A percentile compares a stretch with the other conserved stretches of the same genome.
phyloP scores from a whole-genome alignment of 2,888 invertebrate genomes.

The Nemurella pictetii region DNA sequence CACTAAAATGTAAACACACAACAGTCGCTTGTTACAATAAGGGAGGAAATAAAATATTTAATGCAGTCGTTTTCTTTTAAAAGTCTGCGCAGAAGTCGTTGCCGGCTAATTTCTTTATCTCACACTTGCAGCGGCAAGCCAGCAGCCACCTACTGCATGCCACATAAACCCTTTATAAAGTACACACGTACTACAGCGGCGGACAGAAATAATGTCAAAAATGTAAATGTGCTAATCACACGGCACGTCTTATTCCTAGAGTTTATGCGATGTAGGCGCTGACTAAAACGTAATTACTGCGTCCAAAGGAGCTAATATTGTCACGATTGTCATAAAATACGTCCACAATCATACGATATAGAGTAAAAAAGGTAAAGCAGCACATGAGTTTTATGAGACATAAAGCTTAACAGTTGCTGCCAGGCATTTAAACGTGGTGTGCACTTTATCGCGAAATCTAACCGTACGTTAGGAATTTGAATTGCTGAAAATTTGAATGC shows the following conservation, averaged over 20 bases:
- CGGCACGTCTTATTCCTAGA: background rate
- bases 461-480: background rate
- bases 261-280: constrained; percentile 14
- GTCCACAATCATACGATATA: background rate
- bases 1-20: background rate
- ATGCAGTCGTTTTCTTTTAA: background rate
- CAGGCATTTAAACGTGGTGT: background rate
- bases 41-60: background rate
- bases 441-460: background rate
- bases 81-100: background rate
- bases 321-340: constrained; percentile 21
- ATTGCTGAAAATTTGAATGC: background rate
- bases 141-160: background rate
- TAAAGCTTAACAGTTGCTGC: background rate
- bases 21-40: background rate
- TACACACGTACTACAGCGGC: background rate
- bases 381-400: background rate
- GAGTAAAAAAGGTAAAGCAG: background rate
- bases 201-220: constrained; percentile 7
- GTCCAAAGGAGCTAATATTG: background rate
- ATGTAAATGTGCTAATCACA: constrained; percentile 19
- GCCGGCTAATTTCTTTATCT: constrained; percentile 1
- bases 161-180: background rate
- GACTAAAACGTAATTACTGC: constrained; percentile 6
- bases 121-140: background rate